phyloP scores from a whole-genome alignment of 2,113 vertebrate genomes.

The Cariama cristata region DNA sequence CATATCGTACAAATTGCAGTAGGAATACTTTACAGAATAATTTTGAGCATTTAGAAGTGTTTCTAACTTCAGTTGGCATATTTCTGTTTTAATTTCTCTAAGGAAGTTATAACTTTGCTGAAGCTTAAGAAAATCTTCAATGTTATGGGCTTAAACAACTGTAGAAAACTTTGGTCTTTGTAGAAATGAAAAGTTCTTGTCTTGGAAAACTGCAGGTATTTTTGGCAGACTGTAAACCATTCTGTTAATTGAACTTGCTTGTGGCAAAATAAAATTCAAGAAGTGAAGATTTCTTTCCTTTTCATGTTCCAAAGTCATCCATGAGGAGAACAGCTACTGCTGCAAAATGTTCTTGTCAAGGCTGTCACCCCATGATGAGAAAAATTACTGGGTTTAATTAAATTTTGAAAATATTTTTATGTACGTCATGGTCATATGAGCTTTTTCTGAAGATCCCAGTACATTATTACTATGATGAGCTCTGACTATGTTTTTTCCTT shows the following conservation, averaged over 20 bases:
- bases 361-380: background rate
- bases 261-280: background rate
- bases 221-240: background rate
- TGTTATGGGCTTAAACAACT: background rate
- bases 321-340: background rate
- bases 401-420: background rate
- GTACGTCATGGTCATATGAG: fast-evolving
- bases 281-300: background rate
- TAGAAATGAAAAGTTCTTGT: background rate
- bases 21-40: background rate
- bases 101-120: background rate
- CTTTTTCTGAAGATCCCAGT: background rate
- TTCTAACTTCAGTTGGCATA: background rate
- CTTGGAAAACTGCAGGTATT: background rate
- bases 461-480: background rate
- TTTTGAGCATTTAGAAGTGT: background rate
- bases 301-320: background rate
- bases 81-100: background rate
- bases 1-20: background rate
- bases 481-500: background rate
- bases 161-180: background rate
- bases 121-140: background rate
- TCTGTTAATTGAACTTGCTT: background rate
- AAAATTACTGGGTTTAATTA: background rate
- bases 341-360: background rate